phyloP scores from a whole-genome alignment of 1,140 invertebrate genomes.

The Drosophila pseudoananassae region DNA sequence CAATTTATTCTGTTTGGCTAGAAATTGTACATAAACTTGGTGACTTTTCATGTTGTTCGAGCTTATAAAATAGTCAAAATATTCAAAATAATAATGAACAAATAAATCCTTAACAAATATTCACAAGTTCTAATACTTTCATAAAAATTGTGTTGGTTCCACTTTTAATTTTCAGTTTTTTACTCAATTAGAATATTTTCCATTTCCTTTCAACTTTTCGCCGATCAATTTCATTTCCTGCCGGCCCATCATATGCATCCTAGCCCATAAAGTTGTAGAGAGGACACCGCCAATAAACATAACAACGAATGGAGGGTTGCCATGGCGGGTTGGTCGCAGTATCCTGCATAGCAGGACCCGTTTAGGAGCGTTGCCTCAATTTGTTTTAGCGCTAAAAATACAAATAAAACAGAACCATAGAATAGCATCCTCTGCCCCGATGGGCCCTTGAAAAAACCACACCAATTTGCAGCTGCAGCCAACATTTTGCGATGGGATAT shows the following conservation, averaged over 20 bases:
- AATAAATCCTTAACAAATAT: not conserved
- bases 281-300: slow-evolving; percentile 53
- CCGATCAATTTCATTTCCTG: slow-evolving; percentile 38
- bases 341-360: slow-evolving; percentile 22
- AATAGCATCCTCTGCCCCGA: not conserved
- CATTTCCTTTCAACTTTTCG: slow-evolving; percentile 14
- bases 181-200: slow-evolving; percentile 35
- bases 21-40: not conserved
- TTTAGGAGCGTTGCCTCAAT: slow-evolving; percentile 64
- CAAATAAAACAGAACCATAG: slow-evolving; percentile 65
- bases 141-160: not conserved
- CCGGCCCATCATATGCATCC: slow-evolving; percentile 26
- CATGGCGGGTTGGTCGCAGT: not conserved
- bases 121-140: not conserved
- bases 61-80: slow-evolving; percentile 2
- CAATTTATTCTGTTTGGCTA: slow-evolving; percentile 33
- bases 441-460: slow-evolving; percentile 49
- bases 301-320: slow-evolving; percentile 41
- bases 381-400: slow-evolving; percentile 80
- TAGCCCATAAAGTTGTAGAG: slow-evolving; percentile 38
- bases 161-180: slow-evolving; percentile 6
- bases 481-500: slow-evolving; percentile 75
- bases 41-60: not conserved
- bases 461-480: slow-evolving; percentile 76
- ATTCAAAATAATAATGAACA: not conserved